A percentile compares a stretch with the other conserved stretches of the same genome.
phyloP scores from a whole-genome alignment of 1,140 invertebrate species.

The Lepidurus apus region DNA sequence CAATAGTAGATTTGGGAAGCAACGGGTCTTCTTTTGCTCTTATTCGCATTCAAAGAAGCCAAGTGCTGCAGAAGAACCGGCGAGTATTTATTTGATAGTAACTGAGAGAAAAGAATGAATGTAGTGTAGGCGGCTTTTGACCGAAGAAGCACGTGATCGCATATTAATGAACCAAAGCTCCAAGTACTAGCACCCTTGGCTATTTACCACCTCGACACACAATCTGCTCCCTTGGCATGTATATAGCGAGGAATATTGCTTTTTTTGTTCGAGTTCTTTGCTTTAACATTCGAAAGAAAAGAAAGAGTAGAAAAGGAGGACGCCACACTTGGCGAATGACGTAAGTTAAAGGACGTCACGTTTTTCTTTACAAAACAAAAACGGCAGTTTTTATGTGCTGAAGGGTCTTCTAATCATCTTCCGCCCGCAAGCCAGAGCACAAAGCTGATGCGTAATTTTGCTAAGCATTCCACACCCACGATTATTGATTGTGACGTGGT shows the following conservation, averaged over 20 bases:
- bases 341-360: not conserved
- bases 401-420: not conserved
- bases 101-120: not conserved
- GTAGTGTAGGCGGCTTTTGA: slow-evolving; percentile 3
- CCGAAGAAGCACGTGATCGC: not conserved
- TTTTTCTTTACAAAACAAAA: not conserved
- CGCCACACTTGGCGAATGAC: not conserved
- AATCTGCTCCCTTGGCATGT: not conserved
- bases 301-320: not conserved
- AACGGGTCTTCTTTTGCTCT: slow-evolving; percentile 9
- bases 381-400: not conserved
- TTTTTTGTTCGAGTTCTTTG: not conserved
- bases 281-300: not conserved
- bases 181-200: not conserved
- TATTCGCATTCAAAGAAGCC: not conserved
- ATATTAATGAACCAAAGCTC: not conserved
- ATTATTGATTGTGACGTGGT: not conserved
- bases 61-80: not conserved
- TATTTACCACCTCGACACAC: not conserved
- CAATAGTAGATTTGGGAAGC: slow-evolving; percentile 10
- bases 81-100: not conserved
- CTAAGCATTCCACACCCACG: not conserved
- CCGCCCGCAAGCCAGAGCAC: not conserved
- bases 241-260: slow-evolving; percentile 1
- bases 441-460: slow-evolving; percentile 13